Conservation (phyloP, 2,888 invertebrate genomes). For the Apamea monoglypha region DNA sequence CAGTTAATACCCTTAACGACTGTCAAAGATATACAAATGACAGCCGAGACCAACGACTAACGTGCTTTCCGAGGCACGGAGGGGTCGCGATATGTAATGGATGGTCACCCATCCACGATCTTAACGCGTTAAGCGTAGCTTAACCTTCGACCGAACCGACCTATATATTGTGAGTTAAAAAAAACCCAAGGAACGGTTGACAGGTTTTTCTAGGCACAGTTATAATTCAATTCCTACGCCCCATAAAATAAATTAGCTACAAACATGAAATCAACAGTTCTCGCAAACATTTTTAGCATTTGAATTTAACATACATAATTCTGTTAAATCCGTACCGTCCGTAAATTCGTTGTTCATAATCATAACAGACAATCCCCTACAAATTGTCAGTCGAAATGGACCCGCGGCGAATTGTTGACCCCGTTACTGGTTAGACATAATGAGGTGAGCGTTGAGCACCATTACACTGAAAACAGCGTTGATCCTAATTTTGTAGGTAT, state of each 20-base stretch:
- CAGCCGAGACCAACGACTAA: background rate
- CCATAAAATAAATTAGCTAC: background rate
- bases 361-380: conserved; percentile 25
- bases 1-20: background rate
- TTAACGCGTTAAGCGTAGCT: background rate
- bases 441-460: conserved; percentile 20
- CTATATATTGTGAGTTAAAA: background rate
- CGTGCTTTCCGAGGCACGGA: background rate
- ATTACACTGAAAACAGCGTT: conserved; percentile 17
- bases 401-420: conserved; percentile 38
- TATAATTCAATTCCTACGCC: background rate
- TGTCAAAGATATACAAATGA: background rate
- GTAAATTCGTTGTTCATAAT: conserved; percentile 30
- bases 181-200: background rate
- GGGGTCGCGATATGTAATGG: background rate
- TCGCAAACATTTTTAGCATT: background rate
- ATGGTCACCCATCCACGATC: background rate
- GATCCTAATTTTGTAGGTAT: conserved; percentile 13
- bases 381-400: conserved; percentile 37
- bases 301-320: background rate
- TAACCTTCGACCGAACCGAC: background rate
- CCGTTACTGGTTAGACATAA: conserved; percentile 30
- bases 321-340: background rate
- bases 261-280: background rate
- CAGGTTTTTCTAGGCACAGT: background rate